phyloP scores from a whole-genome alignment of 2,888 invertebrate genomes.

The Hypolimnas misippus region DNA sequence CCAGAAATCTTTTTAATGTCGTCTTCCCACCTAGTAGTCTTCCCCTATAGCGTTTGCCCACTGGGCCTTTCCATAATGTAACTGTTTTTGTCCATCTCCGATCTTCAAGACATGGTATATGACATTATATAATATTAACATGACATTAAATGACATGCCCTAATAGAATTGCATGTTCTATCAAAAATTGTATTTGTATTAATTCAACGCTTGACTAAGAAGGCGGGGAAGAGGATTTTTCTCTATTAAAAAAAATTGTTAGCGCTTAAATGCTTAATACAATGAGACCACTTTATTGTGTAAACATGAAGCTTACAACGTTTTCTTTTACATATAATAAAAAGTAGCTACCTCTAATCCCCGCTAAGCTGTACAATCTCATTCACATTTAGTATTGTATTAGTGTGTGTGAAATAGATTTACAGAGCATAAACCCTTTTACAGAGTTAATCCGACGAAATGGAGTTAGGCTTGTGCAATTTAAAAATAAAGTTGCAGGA shows the following conservation, averaged over 20 bases:
- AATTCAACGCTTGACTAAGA: too few species aligned
- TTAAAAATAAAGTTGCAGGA: neutral
- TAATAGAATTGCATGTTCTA: too few species aligned
- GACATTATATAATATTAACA: too few species aligned
- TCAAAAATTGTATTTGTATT: too few species aligned
- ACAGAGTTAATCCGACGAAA: neutral
- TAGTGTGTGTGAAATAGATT: neutral
- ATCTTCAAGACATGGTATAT: too few species aligned
- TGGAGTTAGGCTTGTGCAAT: neutral
- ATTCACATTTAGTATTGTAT: constrained; percentile 4
- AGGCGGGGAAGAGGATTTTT: too few species aligned
- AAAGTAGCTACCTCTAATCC: neutral
- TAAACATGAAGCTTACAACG: neutral
- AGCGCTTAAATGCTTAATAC: neutral
- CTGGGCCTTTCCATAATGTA: too few species aligned
- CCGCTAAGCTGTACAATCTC: neutral
- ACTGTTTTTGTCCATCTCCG: too few species aligned
- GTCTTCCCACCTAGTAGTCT: too few species aligned
- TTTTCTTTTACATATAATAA: neutral
- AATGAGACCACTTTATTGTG: neutral
- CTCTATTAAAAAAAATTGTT: neutral
- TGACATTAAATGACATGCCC: too few species aligned
- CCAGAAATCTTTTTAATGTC: too few species aligned
- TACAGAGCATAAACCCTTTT: neutral
- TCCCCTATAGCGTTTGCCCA: too few species aligned